Evolutionary conservation across 2,113 vertebrate species (phyloP).

Genomic region (Oncorhynchus nerka): DNA sequence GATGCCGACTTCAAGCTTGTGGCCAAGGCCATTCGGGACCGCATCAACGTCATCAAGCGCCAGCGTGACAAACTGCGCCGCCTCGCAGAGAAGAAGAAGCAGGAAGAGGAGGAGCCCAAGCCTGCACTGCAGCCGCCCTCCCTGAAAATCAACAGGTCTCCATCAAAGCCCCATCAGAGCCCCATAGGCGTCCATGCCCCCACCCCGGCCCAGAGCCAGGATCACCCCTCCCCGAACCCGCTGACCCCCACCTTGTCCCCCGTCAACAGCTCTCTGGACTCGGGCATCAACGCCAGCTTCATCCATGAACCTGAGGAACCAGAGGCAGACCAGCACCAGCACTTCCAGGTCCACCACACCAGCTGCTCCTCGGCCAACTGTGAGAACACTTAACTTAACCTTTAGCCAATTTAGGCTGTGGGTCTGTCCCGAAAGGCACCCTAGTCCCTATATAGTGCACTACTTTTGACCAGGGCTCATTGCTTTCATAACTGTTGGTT

Average conservation of each 20-base stretch:
- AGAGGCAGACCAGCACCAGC: slow-evolving; percentile 90
- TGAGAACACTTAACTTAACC: slow-evolving; percentile 57
- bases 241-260: slow-evolving; percentile 40
- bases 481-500: not conserved
- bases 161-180: not conserved
- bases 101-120: slow-evolving; percentile 59
- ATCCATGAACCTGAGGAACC: slow-evolving; percentile 85
- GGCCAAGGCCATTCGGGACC: slow-evolving; percentile 90
- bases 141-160: slow-evolving; percentile 15
- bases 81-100: slow-evolving; percentile 65
- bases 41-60: slow-evolving; percentile 86
- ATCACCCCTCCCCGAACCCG: not conserved
- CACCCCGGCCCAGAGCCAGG: slow-evolving; percentile 16
- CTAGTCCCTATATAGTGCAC: too few relatives aligned
- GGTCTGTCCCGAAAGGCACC: too few relatives aligned
- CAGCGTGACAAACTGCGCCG: slow-evolving; percentile 86
- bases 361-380: slow-evolving; percentile 92
- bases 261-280: slow-evolving; percentile 63
- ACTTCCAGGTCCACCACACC: slow-evolving; percentile 82
- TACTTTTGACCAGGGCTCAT: too few relatives aligned
- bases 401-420: not conserved
- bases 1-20: slow-evolving; percentile 95
- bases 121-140: not conserved
- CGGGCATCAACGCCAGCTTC: slow-evolving; percentile 61
- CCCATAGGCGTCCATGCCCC: not conserved